Evolutionary conservation across 2,113 vertebrate species (phyloP).

Genomic region (Camelus bactrianus): DNA sequence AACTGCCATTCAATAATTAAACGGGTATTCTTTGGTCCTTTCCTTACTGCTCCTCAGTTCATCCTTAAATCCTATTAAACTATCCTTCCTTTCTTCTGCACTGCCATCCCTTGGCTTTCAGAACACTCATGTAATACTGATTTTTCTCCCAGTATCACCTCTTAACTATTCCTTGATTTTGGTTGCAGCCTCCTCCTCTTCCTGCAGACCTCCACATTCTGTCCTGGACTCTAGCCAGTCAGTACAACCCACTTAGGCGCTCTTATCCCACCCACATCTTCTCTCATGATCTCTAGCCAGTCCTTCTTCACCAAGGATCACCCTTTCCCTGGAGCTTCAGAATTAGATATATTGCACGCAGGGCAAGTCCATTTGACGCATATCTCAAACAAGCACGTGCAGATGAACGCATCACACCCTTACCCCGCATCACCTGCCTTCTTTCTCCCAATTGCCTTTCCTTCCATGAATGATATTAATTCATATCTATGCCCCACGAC

Average conservation of each 20-base stretch:
- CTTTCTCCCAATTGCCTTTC: not conserved
- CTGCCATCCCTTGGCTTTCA: not conserved
- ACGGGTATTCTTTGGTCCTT: not conserved
- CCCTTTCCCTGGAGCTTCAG: not conserved
- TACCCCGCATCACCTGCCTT: accelerated
- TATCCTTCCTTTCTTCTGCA: not conserved
- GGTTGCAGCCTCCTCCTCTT: not conserved
- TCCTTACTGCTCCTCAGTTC: not conserved
- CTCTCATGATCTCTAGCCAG: not conserved
- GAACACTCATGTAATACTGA: accelerated
- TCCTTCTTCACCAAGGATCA: not conserved
- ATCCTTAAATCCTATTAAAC: accelerated
- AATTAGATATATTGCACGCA: not conserved
- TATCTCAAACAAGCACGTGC: not conserved
- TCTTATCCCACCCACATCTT: not conserved
- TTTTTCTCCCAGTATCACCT: not conserved
- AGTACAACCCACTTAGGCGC: not conserved
- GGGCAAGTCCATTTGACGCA: accelerated
- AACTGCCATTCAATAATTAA: not conserved
- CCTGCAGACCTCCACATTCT: not conserved
- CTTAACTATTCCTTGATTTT: not conserved
- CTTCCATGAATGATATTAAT: not conserved
- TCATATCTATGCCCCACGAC: not conserved
- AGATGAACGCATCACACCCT: not conserved
- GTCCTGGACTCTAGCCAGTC: not conserved